Base-by-base conservation (phyloP, 2,113 vertebrate genomes). In the Cyprinus carpio region DNA sequence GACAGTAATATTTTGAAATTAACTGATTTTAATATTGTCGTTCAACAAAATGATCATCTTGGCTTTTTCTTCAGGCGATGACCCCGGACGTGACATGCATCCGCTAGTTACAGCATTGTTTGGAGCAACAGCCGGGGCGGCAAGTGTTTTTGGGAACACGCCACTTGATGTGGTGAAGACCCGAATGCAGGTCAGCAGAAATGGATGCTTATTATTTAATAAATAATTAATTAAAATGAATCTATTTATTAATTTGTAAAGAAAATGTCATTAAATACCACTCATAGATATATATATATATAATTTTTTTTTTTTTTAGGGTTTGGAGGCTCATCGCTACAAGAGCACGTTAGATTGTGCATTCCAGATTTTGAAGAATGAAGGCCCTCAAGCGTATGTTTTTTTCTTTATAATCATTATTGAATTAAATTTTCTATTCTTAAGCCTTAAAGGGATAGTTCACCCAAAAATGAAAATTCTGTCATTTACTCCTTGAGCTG, bases 131-230 rank as follows among this genome's bases (percentile, higher is more conserved):
- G 94, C 95, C 0, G 95, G 95, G 40, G 95, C 96, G 0, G 95
- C 94, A 18, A 96, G 95, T 20, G 95, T 96, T 83, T 96, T 95
- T 84, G 95, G 94, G 83, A 96, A 96, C 51, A 95, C 95, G 0
- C 95, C 95, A n/a, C 86, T 96, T 18, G 95, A 96, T 85, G 95
- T 95, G 31, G 93, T 96, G 34, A 96, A 96, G 90, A 96, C 94
- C 13, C 92, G 95, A 87, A 96, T 96, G 95, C 95, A 96, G 95
- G 95, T 96, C 82, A 85, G 84, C 75, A 71, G 69, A 10, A 5
- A 11, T 4, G 29, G 62, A 65, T 65, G 27, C 16, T 40, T 71
- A 4, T 40, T 10, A 37, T 4, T 71, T 71, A 11, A n/a, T 23
- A 71, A 71, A 40, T 71, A 40, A 71, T 27, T 4, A 37, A n/a